phyloP scores from a whole-genome alignment of 2,797 vertebrate genomes.

The Brachymystax lenok region DNA sequence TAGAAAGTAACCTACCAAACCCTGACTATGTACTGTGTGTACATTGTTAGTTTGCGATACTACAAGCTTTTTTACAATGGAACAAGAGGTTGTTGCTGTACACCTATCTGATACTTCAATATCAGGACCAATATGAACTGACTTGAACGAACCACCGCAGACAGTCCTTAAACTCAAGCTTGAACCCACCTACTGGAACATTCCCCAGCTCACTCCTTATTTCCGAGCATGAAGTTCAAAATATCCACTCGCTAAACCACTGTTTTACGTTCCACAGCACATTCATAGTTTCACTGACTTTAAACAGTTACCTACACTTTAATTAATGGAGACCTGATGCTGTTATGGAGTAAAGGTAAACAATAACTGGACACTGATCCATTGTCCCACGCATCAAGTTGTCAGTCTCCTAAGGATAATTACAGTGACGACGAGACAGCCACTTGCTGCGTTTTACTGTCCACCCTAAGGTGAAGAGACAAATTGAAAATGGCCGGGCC shows the following conservation, averaged over 20 bases:
- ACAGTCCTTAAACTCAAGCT: neutral
- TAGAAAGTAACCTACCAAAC: too few relatives aligned
- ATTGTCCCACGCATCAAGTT: slow-evolving; percentile 12
- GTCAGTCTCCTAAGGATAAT: slow-evolving; percentile 28
- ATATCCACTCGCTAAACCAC: neutral
- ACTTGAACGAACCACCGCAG: too few relatives aligned
- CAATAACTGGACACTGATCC: slow-evolving; percentile 10
- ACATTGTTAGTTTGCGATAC: too few relatives aligned
- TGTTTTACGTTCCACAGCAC: neutral
- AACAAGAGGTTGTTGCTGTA: too few relatives aligned
- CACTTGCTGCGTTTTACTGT: slow-evolving; percentile 25
- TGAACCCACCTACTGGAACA: neutral
- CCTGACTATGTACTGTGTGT: too few relatives aligned
- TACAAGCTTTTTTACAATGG: too few relatives aligned
- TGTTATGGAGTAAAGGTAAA: slow-evolving; percentile 15
- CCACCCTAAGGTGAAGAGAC: slow-evolving; percentile 29
- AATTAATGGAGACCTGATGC: slow-evolving; percentile 38
- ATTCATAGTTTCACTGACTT: neutral
- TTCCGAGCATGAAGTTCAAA: neutral
- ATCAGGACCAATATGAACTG: too few relatives aligned
- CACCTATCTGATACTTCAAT: too few relatives aligned
- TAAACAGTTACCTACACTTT: neutral
- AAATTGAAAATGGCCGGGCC: slow-evolving; percentile 42
- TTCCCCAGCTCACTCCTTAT: neutral
- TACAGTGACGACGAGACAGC: slow-evolving; percentile 26